Conservation (phyloP, 2,888 invertebrate genomes). For the Anoplius nigerrimus region DNA sequence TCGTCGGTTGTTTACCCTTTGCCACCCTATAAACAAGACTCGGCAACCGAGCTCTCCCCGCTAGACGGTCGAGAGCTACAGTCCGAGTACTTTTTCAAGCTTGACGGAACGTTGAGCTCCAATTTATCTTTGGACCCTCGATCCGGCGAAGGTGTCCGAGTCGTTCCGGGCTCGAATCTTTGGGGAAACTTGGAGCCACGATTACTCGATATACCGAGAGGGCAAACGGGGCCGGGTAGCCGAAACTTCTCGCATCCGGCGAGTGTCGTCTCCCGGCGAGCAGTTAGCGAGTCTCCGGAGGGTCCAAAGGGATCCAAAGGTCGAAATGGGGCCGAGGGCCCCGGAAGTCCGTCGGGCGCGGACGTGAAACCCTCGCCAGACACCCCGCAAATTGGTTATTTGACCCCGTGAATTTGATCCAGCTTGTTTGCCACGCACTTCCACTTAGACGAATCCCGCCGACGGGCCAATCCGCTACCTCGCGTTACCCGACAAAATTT, state of each 20-base stretch:
- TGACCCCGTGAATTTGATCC: not conserved
- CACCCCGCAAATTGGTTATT: conserved; percentile 12
- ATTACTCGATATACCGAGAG: conserved; percentile 8
- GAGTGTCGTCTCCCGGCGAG: conserved; percentile 4
- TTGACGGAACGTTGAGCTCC: no score
- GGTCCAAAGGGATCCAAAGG: conserved; percentile 8
- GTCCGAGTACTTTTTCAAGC: no score
- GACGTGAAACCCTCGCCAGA: not conserved
- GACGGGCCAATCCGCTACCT: no score
- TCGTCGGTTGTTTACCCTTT: no score
- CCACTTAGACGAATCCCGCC: no score
- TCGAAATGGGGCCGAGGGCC: conserved; percentile 7
- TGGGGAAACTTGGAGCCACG: not conserved
- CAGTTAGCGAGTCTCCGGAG: conserved; percentile 15
- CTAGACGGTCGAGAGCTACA: no score
- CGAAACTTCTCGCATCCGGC: conserved; percentile 11
- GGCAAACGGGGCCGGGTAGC: not conserved
- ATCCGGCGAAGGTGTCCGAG: not conserved
- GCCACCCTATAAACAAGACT: no score
- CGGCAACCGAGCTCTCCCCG: no score
- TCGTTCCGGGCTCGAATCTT: not conserved
- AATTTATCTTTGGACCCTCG: no score
- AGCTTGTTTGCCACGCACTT: not conserved
- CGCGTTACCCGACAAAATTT: no score
- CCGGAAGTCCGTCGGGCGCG: conserved; percentile 3